phyloP scores from a whole-genome alignment of 2,113 vertebrate species.

The Dipodomys stephensi region DNA sequence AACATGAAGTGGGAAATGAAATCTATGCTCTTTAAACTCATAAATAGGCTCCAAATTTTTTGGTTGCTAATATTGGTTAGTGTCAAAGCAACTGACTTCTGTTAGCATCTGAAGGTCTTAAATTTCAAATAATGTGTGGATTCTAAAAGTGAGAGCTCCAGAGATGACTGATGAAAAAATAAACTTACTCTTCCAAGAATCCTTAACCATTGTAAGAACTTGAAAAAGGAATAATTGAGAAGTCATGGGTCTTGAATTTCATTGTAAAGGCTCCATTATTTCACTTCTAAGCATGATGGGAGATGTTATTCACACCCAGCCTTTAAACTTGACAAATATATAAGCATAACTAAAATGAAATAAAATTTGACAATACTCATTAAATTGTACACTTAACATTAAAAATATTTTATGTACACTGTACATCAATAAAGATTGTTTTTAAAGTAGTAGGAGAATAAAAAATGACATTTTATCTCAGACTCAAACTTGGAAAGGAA shows the following conservation, averaged over 20 bases:
- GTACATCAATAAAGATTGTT: not conserved
- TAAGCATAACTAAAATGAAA: conserved; percentile 21
- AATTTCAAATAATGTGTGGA: not conserved
- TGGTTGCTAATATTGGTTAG: not conserved
- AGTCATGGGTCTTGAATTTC: not conserved
- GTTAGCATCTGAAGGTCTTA: not conserved
- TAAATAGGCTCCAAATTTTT: not conserved
- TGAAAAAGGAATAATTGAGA: not conserved
- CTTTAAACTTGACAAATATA: not conserved
- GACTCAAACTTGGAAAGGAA: not conserved
- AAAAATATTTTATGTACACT: not conserved
- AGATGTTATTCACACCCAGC: not conserved
- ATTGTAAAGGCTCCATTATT: not conserved
- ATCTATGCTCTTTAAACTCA: not conserved
- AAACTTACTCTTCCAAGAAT: not conserved
- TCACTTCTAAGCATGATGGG: not conserved
- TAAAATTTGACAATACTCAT: conserved; percentile 22
- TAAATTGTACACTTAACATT: not conserved
- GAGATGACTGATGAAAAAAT: not conserved
- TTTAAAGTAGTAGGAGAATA: not conserved
- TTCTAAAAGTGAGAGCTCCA: not conserved
- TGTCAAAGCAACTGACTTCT: conserved; percentile 14
- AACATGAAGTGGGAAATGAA: not conserved
- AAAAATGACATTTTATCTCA: not conserved
- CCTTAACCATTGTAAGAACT: not conserved